phyloP scores from a whole-genome alignment of 2,113 vertebrate genomes.

The Oxygymnocypris stewartii region DNA sequence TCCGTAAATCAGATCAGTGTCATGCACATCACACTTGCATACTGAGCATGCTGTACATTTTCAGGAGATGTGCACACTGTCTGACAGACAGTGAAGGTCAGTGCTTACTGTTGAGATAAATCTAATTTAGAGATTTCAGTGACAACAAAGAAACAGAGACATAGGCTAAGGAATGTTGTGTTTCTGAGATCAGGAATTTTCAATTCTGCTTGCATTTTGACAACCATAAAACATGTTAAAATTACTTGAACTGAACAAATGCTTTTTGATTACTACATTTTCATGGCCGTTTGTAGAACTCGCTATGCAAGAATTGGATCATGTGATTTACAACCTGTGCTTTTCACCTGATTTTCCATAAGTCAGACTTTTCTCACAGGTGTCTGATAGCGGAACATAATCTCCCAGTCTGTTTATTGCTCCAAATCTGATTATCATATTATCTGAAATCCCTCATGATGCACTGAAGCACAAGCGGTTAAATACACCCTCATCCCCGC shows the following conservation, averaged over 20 bases:
- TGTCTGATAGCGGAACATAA: background rate
- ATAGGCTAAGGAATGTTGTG: background rate
- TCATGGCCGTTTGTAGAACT: background rate
- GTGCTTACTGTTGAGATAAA: background rate
- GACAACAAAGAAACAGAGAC: background rate
- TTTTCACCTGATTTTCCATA: background rate
- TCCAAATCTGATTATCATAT: constrained; percentile 16
- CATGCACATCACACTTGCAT: background rate
- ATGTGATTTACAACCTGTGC: background rate
- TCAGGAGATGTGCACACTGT: constrained; percentile 3
- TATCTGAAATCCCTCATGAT: constrained; percentile 4
- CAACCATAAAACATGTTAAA: background rate
- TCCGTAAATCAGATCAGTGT: background rate
- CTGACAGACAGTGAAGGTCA: constrained; percentile 13
- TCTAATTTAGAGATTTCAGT: background rate
- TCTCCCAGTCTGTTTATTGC: constrained; percentile 8
- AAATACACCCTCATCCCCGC: background rate
- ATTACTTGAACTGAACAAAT: background rate
- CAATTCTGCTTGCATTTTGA: background rate
- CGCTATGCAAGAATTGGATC: background rate
- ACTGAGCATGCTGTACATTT: background rate
- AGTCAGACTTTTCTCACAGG: background rate
- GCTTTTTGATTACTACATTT: background rate
- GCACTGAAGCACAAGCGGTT: background rate
- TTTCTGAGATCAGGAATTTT: background rate